Conservation (phyloP, 2,113 vertebrate species). For the Nesogale talazaci region DNA sequence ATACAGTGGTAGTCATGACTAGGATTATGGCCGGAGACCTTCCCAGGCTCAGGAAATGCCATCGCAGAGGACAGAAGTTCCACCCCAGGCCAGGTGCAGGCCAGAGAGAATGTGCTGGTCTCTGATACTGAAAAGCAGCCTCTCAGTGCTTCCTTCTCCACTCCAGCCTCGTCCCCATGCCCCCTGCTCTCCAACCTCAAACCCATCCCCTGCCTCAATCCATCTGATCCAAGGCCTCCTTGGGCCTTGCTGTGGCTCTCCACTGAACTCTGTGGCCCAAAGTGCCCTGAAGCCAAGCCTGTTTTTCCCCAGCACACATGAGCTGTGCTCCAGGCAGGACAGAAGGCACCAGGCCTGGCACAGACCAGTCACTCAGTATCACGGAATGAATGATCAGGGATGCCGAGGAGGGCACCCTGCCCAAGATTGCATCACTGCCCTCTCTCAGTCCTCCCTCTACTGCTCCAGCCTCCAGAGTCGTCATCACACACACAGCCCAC, state of each 20-base stretch:
- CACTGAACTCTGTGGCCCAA: background rate
- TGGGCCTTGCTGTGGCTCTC: background rate
- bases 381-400: accelerated
- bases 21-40: background rate
- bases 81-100: background rate
- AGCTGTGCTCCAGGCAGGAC: background rate
- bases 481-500: background rate
- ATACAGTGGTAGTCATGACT: background rate
- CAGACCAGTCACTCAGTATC: background rate
- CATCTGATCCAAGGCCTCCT: background rate
- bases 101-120: background rate
- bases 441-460: background rate
- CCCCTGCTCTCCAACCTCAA: background rate
- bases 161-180: background rate
- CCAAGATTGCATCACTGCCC: too few relatives aligned
- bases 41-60: conserved; percentile 11
- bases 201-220: background rate
- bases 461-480: background rate
- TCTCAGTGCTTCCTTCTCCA: background rate
- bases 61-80: background rate
- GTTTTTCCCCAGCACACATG: background rate
- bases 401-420: accelerated
- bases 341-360: background rate
- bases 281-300: background rate
- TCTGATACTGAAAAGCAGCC: background rate